Evolutionary conservation across 2,888 invertebrate species (phyloP), one percentile per base, ranked within the genome.

Genomic region (Athalia rosae): DNA sequence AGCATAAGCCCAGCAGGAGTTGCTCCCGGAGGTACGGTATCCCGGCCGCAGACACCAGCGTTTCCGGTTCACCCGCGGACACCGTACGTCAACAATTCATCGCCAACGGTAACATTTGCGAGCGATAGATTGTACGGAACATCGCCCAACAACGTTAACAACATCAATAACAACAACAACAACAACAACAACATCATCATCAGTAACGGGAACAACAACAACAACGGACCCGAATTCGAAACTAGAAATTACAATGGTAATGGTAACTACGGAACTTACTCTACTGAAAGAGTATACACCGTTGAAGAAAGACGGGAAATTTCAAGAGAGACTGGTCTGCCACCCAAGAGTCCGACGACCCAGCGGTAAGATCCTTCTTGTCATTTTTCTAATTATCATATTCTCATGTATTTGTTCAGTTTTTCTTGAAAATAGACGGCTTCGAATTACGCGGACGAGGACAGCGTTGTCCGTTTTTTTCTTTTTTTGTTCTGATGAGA

Each of bases 21-120:
- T 85, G 93, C 94, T 64, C 90, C 91, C 11, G 91, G 91, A 79
- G 91, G 92, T 76, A 89, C 90, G 62, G 91, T 91, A 50, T 92
- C 93, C 80, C 92, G 96, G 79, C 96, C 97, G 45, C 96, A 96
- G 89, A 98, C 98, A 41, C 98, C 98, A 62, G 96, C 96, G 77
- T 98, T 98, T 92, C 98, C 98, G 79, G 96, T 97, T 77, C 95
- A 96, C 86, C 97, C 97, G 78, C 94, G 96, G 84, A 97, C 97
- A 6, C 97, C 97, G 11, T 95, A 95, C 91, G 94, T 94, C 82
- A 95, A 95, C 87, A 95, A 95, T 86, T 92, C 94, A 64, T 93
- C 94, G 78, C 94, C 94, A 77, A 92, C 93, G 73, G 92, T 92
- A 80, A 89, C 89, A 41, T 89, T 89, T 76, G 89, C 89, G 50